phyloP scores from a whole-genome alignment of 2,888 invertebrate genomes.

The Luperina nickerlii region DNA sequence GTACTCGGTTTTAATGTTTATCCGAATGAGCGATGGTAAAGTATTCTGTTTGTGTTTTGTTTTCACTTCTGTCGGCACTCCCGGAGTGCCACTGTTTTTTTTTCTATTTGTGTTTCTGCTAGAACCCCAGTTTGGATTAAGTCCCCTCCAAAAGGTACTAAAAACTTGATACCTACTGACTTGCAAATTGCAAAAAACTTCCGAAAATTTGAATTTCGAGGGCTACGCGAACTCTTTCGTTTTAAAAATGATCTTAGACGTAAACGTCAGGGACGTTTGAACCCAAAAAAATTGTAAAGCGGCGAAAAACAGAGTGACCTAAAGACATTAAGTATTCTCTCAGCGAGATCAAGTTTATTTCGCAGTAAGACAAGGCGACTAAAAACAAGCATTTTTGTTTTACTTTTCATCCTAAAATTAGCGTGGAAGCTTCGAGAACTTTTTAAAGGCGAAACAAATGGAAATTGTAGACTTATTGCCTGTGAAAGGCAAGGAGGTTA shows the following conservation, averaged over 20 bases:
- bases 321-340: conserved; percentile 21
- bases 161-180: background rate
- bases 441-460: conserved; percentile 49
- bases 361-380: background rate
- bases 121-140: too few species aligned
- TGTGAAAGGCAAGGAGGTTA: conserved; percentile 44
- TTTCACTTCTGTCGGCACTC: too few species aligned
- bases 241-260: background rate
- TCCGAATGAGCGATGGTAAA: too few species aligned
- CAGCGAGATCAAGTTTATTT: conserved; percentile 4
- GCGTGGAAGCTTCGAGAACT: conserved; percentile 39
- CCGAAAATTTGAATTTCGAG: background rate
- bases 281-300: background rate
- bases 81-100: too few species aligned
- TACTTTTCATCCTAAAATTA: conserved; percentile 44
- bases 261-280: too few species aligned
- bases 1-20: too few species aligned
- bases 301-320: background rate
- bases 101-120: too few species aligned
- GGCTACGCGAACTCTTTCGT: background rate
- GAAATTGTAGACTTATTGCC: conserved; percentile 59
- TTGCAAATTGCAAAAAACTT: background rate
- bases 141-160: too few species aligned
- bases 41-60: too few species aligned
- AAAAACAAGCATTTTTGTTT: conserved; percentile 32